Conservation (phyloP, 2,797 vertebrate genomes). For the Cynodonichthys magdalenae region DNA sequence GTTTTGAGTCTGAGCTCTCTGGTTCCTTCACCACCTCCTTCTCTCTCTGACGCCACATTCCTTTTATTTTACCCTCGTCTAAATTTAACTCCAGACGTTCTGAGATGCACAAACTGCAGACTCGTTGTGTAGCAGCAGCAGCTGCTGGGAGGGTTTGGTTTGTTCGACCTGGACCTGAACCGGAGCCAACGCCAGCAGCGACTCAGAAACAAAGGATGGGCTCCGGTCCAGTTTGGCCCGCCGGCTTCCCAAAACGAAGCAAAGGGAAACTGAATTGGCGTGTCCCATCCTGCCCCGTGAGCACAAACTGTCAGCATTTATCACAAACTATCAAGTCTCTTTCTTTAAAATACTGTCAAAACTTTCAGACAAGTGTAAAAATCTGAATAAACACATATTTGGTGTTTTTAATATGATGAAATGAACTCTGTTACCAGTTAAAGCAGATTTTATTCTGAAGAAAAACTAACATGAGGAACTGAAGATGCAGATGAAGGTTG, state of each 20-base stretch:
- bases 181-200: constrained; percentile 11
- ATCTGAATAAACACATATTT: too few relatives aligned
- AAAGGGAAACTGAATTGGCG: background rate
- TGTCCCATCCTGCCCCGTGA: background rate
- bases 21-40: constrained; percentile 28
- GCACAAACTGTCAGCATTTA: background rate
- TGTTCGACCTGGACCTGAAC: constrained; percentile 14
- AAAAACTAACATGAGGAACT: too few relatives aligned
- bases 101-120: constrained; percentile 10
- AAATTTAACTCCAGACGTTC: constrained; percentile 65
- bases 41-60: constrained; percentile 67
- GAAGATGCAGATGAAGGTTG: too few relatives aligned
- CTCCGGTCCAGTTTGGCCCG: constrained; percentile 24
- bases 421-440: too few relatives aligned
- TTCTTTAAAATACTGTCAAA: background rate
- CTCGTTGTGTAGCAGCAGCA: constrained; percentile 36
- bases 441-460: too few relatives aligned
- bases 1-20: constrained; percentile 19
- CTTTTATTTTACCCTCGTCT: constrained; percentile 52
- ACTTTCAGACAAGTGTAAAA: background rate
- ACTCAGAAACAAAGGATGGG: constrained; percentile 24
- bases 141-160: constrained; percentile 26
- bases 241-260: constrained; percentile 12
- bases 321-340: background rate
- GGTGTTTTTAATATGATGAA: too few relatives aligned